phyloP scores from a whole-genome alignment of 1,140 invertebrate species.

The Drosophila nikananu region DNA sequence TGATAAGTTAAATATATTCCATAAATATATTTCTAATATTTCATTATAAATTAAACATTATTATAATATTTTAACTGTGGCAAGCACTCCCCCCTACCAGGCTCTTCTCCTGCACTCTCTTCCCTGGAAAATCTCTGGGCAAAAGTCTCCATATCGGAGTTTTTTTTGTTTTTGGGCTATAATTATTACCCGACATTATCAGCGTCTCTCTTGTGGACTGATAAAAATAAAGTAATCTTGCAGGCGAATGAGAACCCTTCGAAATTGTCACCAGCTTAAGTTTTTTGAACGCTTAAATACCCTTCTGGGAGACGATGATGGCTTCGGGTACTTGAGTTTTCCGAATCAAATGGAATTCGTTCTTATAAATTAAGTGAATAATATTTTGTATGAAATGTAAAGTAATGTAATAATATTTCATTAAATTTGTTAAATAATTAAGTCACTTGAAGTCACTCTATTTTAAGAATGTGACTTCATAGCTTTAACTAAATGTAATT shows the following conservation, averaged over 20 bases:
- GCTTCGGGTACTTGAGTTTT: neutral
- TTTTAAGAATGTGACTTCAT: neutral
- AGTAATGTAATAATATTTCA: neutral
- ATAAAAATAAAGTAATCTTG: conserved; percentile 58
- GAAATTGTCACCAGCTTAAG: conserved; percentile 40
- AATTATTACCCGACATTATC: conserved; percentile 59
- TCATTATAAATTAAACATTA: no score
- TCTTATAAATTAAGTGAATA: neutral
- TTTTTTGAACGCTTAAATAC: conserved; percentile 12
- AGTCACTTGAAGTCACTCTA: neutral
- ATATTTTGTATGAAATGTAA: neutral
- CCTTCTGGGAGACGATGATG: neutral
- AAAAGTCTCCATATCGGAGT: conserved; percentile 1
- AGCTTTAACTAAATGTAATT: neutral
- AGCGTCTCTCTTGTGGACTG: conserved; percentile 33
- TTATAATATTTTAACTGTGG: neutral
- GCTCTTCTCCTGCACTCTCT: neutral
- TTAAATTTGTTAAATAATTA: neutral
- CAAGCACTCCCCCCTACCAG: neutral
- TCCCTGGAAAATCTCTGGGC: conserved; percentile 19
- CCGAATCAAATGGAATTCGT: neutral
- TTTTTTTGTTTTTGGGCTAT: conserved; percentile 21
- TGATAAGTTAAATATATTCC: no score
- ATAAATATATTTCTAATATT: no score
- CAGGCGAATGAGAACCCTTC: conserved; percentile 19